phyloP scores from a whole-genome alignment of 2,113 vertebrate genomes.

The Pterocles gutturalis region DNA sequence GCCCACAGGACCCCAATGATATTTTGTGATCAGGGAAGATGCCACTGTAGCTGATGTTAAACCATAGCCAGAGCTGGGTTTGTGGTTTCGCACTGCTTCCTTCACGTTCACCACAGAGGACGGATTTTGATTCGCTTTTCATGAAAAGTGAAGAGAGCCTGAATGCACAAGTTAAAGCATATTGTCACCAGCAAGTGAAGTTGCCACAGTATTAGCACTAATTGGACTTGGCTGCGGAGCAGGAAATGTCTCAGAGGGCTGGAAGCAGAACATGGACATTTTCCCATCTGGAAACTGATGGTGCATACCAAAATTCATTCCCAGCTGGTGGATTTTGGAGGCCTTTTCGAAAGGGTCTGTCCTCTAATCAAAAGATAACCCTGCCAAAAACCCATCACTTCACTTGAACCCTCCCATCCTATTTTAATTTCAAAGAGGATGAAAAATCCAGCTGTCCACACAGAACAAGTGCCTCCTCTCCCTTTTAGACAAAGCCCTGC shows the following conservation, averaged over 20 bases:
- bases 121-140: not conserved
- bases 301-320: constrained; percentile 43
- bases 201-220: constrained; percentile 30
- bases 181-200: constrained; percentile 51
- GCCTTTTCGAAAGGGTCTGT: constrained; percentile 12
- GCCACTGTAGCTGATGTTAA: rapidly evolving
- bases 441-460: not conserved
- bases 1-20: not conserved
- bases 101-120: not conserved
- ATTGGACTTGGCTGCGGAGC: constrained; percentile 53
- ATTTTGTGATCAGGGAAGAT: not conserved
- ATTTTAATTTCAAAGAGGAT: not conserved
- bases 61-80: not conserved
- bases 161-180: constrained; percentile 33
- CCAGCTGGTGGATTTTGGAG: constrained; percentile 49
- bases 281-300: constrained; percentile 53
- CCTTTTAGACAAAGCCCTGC: not conserved
- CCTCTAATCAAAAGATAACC: constrained; percentile 25
- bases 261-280: constrained; percentile 49
- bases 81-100: not conserved
- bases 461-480: not conserved
- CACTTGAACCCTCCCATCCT: not conserved
- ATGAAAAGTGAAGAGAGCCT: not conserved
- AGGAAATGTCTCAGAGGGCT: constrained; percentile 52
- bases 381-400: constrained; percentile 6